phyloP scores from a whole-genome alignment of 2,888 invertebrate genomes.

The Caradrina kadenii region DNA sequence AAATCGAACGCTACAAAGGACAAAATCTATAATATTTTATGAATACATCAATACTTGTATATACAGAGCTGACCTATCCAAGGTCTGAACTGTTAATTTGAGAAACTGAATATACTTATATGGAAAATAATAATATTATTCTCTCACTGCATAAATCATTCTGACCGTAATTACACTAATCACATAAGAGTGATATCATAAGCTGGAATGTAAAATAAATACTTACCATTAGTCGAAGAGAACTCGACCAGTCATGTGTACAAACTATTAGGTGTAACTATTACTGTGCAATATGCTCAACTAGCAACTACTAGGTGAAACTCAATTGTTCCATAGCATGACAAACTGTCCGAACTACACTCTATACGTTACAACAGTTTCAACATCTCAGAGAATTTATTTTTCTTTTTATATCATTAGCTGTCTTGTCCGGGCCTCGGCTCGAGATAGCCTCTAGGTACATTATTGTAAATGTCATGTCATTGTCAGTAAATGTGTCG shows the following conservation, averaged over 20 bases:
- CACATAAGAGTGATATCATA: conserved; percentile 43
- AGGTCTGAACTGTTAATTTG: conserved; percentile 56
- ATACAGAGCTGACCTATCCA: conserved; percentile 49
- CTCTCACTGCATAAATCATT: conserved; percentile 50
- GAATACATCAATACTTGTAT: conserved; percentile 33
- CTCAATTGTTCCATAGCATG: conserved; percentile 41
- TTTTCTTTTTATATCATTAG: conserved; percentile 49
- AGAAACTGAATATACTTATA: conserved; percentile 15
- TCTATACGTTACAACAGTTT: conserved; percentile 38
- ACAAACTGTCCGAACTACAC: conserved; percentile 36
- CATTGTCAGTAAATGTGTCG: conserved; percentile 41
- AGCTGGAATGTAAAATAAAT: conserved; percentile 41
- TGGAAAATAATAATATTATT: conserved; percentile 52
- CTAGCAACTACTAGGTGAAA: conserved; percentile 24
- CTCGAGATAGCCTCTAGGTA: conserved; percentile 28
- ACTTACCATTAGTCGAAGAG: conserved; percentile 16
- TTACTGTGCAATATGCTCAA: conserved; percentile 4
- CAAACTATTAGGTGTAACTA: conserved; percentile 14
- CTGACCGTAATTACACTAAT: conserved; percentile 28
- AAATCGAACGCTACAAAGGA: conserved; percentile 30
- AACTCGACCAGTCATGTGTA: conserved; percentile 23
- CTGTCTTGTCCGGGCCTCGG: conserved; percentile 33
- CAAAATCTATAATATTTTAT: conserved; percentile 21
- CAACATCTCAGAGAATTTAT: conserved; percentile 40
- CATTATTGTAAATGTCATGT: conserved; percentile 53